Conservation (phyloP, 2,888 invertebrate genomes). For the Amorpha juglandis region DNA sequence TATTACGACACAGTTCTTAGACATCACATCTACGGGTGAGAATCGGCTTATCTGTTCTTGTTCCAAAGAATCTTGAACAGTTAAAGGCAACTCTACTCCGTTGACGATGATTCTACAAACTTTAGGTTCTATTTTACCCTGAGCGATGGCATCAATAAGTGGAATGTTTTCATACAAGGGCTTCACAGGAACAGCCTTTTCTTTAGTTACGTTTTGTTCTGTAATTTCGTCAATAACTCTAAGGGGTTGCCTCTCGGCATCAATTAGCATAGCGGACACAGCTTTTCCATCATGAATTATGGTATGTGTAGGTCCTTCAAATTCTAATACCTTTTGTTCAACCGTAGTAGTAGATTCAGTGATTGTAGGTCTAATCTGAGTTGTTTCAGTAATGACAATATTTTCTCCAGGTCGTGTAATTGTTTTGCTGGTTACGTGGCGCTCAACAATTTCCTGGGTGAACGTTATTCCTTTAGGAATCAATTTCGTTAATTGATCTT, state of each 20-base stretch:
- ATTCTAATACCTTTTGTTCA: conserved; percentile 48
- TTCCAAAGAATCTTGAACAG: conserved; percentile 88
- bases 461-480: conserved; percentile 28
- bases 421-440: conserved; percentile 40
- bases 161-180: conserved; percentile 77
- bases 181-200: conserved; percentile 55
- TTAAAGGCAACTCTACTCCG: conserved; percentile 85
- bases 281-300: conserved; percentile 58
- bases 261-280: conserved; percentile 70
- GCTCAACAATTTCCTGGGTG: conserved; percentile 38
- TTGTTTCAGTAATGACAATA: conserved; percentile 47
- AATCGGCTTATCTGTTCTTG: conserved; percentile 87
- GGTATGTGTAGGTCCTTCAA: conserved; percentile 39
- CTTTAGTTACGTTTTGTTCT: conserved; percentile 73
- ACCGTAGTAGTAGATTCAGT: conserved; percentile 45
- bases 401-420: conserved; percentile 41
- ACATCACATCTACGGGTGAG: conserved; percentile 87
- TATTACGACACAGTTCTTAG: conserved; percentile 86
- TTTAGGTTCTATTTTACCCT: conserved; percentile 87
- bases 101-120: conserved; percentile 86
- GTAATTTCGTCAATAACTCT: conserved; percentile 78
- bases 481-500: conserved; percentile 7
- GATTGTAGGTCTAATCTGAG: conserved; percentile 47
- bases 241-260: conserved; percentile 76
- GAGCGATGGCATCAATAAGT: conserved; percentile 86